These are phyloP conservation scores for Orthonyx spaldingii DNA, from an alignment of 2,113 vertebrate species.

Conservation along the genomic window DNA sequence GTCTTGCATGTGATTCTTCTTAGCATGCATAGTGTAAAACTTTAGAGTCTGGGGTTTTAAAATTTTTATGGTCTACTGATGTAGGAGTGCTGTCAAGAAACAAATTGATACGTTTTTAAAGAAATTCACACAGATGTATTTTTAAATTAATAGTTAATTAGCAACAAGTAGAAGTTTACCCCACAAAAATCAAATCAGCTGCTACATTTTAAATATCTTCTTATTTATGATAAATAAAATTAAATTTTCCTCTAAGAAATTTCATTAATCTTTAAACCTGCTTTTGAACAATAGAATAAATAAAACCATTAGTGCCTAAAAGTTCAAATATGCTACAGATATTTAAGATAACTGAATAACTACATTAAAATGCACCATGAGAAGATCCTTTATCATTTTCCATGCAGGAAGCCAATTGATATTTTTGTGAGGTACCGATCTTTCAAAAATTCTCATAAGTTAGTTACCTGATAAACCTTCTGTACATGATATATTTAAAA, in stretches of 20 bases:
- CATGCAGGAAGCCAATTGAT: slow-evolving; percentile 38
- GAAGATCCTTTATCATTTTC: slow-evolving; percentile 9
- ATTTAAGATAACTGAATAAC: slow-evolving; percentile 12
- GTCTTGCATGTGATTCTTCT: slow-evolving; percentile 42
- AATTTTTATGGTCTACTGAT: background rate
- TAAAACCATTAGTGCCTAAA: slow-evolving; percentile 6
- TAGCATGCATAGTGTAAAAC: slow-evolving; percentile 21
- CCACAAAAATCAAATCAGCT: slow-evolving; percentile 57
- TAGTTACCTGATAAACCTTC: slow-evolving; percentile 57
- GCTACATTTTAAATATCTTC: slow-evolving; percentile 19
- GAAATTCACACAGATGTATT: slow-evolving; percentile 2
- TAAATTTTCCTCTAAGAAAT: background rate
- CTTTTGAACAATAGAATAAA: slow-evolving; percentile 46
- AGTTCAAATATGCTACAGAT: slow-evolving; percentile 36
- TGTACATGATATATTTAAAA: slow-evolving; percentile 44
- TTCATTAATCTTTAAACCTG: background rate
- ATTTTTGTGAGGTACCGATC: slow-evolving; percentile 57
- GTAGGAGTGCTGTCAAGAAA: slow-evolving; percentile 54
- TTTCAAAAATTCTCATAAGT: slow-evolving; percentile 59
- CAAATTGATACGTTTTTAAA: background rate
- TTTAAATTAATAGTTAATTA: slow-evolving; percentile 34
- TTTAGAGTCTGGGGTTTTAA: background rate
- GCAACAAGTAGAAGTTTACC: slow-evolving; percentile 47
- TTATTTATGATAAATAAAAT: slow-evolving; percentile 1
- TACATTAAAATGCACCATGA: slow-evolving; percentile 31